Evolutionary conservation across 2,797 vertebrate species (phyloP).

Genomic region (Glossophaga mutica): DNA sequence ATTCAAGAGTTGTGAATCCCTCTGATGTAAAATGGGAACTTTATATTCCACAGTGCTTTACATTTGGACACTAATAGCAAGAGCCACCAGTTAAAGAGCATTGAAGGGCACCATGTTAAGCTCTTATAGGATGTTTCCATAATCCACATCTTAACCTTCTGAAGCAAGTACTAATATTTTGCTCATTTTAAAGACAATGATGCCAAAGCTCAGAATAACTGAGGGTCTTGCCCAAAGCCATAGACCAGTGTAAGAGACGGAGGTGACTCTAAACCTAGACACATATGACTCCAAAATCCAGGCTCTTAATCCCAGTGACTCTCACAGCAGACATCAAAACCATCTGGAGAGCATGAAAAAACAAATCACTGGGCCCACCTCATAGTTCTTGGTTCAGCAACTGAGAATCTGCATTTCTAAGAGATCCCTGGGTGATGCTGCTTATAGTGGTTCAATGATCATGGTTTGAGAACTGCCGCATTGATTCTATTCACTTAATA

Average conservation of each 20-base stretch:
- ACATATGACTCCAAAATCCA: not conserved
- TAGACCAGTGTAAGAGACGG: not conserved
- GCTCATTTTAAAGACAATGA: slow-evolving; percentile 23
- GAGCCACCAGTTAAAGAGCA: not conserved
- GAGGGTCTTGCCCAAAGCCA: not conserved
- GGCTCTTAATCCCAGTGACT: not conserved
- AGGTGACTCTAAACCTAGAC: not conserved
- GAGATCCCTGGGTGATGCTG: not conserved
- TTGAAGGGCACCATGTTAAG: not conserved
- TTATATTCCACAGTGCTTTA: not conserved
- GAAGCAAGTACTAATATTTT: not conserved
- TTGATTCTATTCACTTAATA: not conserved
- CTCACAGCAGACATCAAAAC: not conserved
- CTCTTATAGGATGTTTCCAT: not conserved
- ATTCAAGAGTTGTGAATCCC: not conserved
- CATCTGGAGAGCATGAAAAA: not conserved
- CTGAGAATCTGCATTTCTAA: not conserved
- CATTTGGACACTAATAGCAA: not conserved
- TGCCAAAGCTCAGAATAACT: not conserved
- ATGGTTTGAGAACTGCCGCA: not conserved
- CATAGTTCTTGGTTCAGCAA: not conserved
- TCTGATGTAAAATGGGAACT: not conserved
- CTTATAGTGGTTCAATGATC: not conserved
- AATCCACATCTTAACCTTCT: not conserved
- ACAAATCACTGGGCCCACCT: not conserved